phyloP scores from a whole-genome alignment of 2,888 invertebrate species.

The Ommatoiulus sabulosus region DNA sequence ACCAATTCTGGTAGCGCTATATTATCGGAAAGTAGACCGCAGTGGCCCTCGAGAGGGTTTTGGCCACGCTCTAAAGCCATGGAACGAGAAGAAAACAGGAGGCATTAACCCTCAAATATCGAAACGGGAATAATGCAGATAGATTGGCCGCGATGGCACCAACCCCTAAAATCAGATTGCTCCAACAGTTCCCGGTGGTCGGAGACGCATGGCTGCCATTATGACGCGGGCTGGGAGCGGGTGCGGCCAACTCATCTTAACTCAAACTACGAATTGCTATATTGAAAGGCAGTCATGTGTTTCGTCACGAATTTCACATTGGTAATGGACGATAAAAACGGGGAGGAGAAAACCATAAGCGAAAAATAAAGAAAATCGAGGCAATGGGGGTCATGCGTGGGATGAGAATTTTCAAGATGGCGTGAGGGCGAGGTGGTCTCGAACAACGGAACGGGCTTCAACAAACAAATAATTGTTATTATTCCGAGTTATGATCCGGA shows the following conservation, averaged over 20 bases:
- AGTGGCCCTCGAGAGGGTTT: constrained; percentile 22
- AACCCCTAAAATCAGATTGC: constrained; percentile 32
- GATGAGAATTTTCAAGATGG: background rate
- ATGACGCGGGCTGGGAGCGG: background rate
- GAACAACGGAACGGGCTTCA: background rate
- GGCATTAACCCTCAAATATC: background rate
- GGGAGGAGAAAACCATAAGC: background rate
- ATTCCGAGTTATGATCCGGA: constrained; percentile 15
- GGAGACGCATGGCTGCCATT: background rate
- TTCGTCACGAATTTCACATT: constrained; percentile 34
- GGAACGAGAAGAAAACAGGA: background rate
- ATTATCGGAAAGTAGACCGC: constrained; percentile 26
- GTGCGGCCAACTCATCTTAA: background rate
- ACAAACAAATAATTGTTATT: constrained; percentile 27
- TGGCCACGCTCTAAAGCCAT: background rate
- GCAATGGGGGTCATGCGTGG: background rate
- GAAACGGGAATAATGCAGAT: background rate
- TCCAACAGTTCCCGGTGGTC: background rate
- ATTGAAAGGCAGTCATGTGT: constrained; percentile 17
- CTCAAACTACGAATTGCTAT: background rate
- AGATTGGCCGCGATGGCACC: background rate
- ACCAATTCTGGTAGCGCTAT: background rate
- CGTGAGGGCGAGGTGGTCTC: background rate
- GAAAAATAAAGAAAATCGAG: background rate
- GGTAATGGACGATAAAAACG: constrained; percentile 23